Evolutionary conservation across 2,113 vertebrate species (phyloP), one percentile per base, ranked within the genome.

Genomic region (Panthera leo): DNA sequence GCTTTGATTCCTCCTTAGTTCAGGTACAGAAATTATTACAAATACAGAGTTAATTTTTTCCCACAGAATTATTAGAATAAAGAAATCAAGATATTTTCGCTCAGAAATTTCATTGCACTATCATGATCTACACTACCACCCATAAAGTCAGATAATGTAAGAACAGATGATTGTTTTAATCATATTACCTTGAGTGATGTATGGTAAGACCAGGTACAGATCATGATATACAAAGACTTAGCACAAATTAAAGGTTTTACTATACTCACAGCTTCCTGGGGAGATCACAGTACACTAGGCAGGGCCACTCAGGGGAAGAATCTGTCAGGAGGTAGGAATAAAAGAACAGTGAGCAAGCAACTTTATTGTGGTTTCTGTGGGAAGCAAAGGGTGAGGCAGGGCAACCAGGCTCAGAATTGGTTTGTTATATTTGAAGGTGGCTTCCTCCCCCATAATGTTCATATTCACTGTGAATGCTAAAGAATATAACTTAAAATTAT

Each of bases 401-500:
- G 13, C 5, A 93, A 75, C 58, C 5, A 70, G 31, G 9, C 10
- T 88, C 36, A 76, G 42, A 88, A 63, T 13, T 84, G 18, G 21
- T 88, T 94, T 39, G 13, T 42, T 39, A 2, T 25, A 5, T 67
- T 84, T 71, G n/a, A 73, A 91, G 83, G 55, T 55, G 31, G n/a
- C 14, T n/a, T 11, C 25, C 7, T 31, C 18, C 31, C 2, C 34
- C 21, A 51, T 16, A 3, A 42, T 58, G 85, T 13, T 27, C 23
- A n/a, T 65, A 73, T 27, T 58, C 29, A 53, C 1, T 39, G 29
- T 34, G 16, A 65, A 9, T 79, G 4, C 67, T 58, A 75, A 0
- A 88, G 9, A 29, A 34, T 45, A 84, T 4, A 87, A 15, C 61
- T 89, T 95, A 85, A 80, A 89, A 80, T 31, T 31, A n/a, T n/a